phyloP scores from a whole-genome alignment of 2,888 invertebrate species.

The Cetonia aurata region DNA sequence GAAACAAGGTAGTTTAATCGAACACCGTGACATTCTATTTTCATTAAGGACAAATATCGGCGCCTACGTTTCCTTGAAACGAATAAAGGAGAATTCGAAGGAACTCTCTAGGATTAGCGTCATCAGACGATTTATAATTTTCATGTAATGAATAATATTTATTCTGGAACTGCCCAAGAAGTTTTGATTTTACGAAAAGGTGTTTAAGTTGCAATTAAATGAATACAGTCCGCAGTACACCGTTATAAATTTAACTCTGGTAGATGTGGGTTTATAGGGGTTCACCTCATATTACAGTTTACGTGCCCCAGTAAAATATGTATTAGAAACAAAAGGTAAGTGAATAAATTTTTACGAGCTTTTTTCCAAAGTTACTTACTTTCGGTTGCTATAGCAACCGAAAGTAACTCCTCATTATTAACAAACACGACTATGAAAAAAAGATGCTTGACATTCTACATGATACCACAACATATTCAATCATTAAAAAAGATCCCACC shows the following conservation, averaged over 20 bases:
- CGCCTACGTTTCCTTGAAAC: too few species aligned
- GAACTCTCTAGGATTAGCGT: conserved; percentile 1
- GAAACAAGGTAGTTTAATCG: conserved; percentile 1
- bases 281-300: background rate
- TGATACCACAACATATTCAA: too few species aligned
- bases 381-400: too few species aligned
- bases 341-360: background rate
- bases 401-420: too few species aligned
- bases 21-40: conserved; percentile 11
- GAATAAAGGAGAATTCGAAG: background rate
- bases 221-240: conserved; percentile 3
- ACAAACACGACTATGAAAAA: too few species aligned
- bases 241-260: background rate
- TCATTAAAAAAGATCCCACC: too few species aligned
- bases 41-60: conserved; percentile 11
- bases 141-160: background rate
- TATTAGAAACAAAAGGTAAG: too few species aligned
- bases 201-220: background rate
- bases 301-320: background rate
- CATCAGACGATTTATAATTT: conserved; percentile 3
- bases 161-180: background rate
- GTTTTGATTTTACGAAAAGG: background rate
- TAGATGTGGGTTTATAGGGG: conserved; percentile 8
- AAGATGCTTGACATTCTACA: too few species aligned
- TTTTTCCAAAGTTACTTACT: background rate